phyloP scores from a whole-genome alignment of 2,797 vertebrate genomes.

The Onychomys leucogaster region DNA sequence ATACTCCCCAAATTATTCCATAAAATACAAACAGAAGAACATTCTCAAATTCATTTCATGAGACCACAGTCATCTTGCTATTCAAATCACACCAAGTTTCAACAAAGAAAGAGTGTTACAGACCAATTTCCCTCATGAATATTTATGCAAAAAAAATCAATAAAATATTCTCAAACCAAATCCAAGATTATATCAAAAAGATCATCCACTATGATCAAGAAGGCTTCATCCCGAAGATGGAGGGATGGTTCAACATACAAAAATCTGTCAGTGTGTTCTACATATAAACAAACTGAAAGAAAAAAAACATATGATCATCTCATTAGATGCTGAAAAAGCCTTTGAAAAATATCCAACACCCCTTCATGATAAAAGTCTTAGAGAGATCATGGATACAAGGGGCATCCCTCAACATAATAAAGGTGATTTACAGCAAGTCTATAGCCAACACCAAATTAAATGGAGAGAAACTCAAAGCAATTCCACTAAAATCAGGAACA shows the following conservation, averaged over 20 bases:
- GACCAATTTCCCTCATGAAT: not conserved
- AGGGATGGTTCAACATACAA: not conserved
- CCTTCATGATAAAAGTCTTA: not conserved
- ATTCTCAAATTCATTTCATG: not conserved
- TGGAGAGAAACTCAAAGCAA: not conserved
- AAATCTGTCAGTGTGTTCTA: not conserved
- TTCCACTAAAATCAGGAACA: not conserved
- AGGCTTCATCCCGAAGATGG: not conserved
- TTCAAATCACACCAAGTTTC: not conserved
- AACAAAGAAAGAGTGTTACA: not conserved
- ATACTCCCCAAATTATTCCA: not conserved
- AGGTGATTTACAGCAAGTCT: not conserved
- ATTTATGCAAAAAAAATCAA: not conserved
- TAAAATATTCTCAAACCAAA: not conserved
- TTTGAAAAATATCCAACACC: not conserved
- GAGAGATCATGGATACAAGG: not conserved
- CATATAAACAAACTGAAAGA: not conserved
- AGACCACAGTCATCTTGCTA: not conserved
- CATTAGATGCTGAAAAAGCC: not conserved
- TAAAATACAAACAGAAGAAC: not conserved
- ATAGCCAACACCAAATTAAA: not conserved
- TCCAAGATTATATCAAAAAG: not conserved
- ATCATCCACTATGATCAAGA: not conserved
- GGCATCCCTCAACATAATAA: not conserved
- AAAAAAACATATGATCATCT: not conserved